Base-by-base conservation (phyloP, 2,888 invertebrate genomes). In the Meiosimyza platycephala region DNA sequence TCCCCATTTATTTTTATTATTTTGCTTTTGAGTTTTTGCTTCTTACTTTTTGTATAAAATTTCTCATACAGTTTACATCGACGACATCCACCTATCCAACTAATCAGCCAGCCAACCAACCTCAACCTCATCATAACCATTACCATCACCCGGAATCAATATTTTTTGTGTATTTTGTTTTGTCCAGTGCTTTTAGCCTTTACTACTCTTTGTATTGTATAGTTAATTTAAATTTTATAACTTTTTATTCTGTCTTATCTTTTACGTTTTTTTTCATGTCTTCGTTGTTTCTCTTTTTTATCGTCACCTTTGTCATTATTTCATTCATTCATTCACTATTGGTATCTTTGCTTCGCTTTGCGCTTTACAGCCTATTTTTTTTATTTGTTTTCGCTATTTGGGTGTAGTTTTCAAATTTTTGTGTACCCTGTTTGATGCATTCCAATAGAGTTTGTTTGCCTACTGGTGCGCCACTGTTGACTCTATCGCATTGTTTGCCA, bases 141-240 rank as follows among this genome's bases (percentile, higher is more conserved):
- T 18, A 15, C 40, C 33, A n/a, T 51, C 52, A 55, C 22, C 54
- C 57, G 71, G 71, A 78, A 78, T 78, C 78, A 73, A 79, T 79
- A 78, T 76, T 73, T 73, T 78, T 73, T 74, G 69, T 78, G 76
- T 77, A 76, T 73, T 74, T 74, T 76, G 73, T 74, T 72, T 72
- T 73, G 72, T 62, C 69, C 64, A 16, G 33, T 55, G 63, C 54
- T 62, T 59, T 18, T 48, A 33, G 55, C 48, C 55, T 68, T 28
- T 28, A 28, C 68, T n/a, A 16, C 12, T 52, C 28, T 51, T n/a
- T n/a, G 59, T 66, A 52, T 67, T 51, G 47, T 54, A 54, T n/a
- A 59, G 50, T 70, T 69, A 1, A 40, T 40, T 40, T 40, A n/a
- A 40, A 40, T 9, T 40, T 40, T 40, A 9, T 40, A 40, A 1